Evolutionary conservation across 2,797 vertebrate genomes (phyloP), one percentile per base, ranked within the genome.

Genomic region (Buceros bicornis): DNA sequence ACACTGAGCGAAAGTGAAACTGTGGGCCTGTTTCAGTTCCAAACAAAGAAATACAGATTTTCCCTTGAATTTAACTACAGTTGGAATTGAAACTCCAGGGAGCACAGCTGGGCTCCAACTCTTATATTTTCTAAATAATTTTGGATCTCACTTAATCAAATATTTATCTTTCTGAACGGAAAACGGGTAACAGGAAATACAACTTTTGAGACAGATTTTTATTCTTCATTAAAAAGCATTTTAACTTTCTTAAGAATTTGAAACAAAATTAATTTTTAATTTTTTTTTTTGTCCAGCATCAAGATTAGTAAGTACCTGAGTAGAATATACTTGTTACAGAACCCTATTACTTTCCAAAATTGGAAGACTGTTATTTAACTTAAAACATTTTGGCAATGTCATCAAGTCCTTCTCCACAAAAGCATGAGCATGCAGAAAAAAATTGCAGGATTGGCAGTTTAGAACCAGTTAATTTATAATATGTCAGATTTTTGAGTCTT

Each of bases 1-100:
- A 72, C 16, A 82, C 64, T 94, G 89, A 87, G n/a, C 92, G 94
- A 88, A 96, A 95, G 77, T 64, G 82, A 93, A 94, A 93, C 70
- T 67, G 48, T 65, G 74, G 20, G 64, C 16, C 24, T 71, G 53
- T 77, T 94, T 89, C 67, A 82, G 33, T 74, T 92, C 87, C 76
- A 94, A 93, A 90, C 58, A 86, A 94, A 94, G 85, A 79, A 90
- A 93, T 64, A 62, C 7, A 84, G 45, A 29, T 66, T 84, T 86
- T 83, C 62, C 26, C 77, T 79, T 87, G 70, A 90, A 81, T 91
- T 73, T 89, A 72, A 64, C 82, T 61, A 35, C 29, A 51, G 19
- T 70, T 71, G 64, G 76, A 94, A 83, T 82, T 76, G 79, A 89
- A 89, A 56, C 16, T 88, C 58, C 26, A 22, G 42, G 43, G n/a